Evolutionary conservation across 2,888 invertebrate species (phyloP), one percentile per base, ranked within the genome.

Genomic region (Acanthopleura granulata): DNA sequence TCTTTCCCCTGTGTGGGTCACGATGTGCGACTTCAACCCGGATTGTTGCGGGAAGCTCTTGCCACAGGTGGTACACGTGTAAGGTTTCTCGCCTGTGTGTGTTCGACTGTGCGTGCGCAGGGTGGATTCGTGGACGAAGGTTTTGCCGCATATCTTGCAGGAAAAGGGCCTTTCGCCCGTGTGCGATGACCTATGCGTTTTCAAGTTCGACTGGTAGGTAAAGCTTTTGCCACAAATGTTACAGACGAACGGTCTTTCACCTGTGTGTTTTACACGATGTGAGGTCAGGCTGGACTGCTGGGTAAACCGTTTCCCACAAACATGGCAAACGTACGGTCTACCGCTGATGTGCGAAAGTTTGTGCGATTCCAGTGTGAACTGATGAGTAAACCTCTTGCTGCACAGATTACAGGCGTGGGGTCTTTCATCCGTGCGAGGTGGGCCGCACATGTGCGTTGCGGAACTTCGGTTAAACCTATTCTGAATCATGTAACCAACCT

Each of bases 151-250:
- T 25, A 22, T 25, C 25, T n/a, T 25, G 11, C 61, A 61, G 6
- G 61, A 3, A 61, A 22, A 61, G 6, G 61, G 61, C 25, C 25
- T 25, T 25, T 61, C 61, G 25, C 61, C 61, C 61, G 61, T 61
- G 25, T 61, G 61, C 1, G n/a, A 22, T 6, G n/a, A 25, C n/a
- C n/a, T 22, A 25, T 61, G 61, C 61, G 61, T 25, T 25, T 61
- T n/a, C 61, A 61, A 61, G 25, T n/a, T 61, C 3, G n/a, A 61
- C 11, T 61, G n/a, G 6, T 61, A 25, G 61, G 61, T 61, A 61
- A 61, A 61, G n/a, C n/a, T 61, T 25, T 61, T 61, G 61, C 61
- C 61, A 61, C 61, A 61, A 22, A 22, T 25, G n/a, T n/a, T 25
- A 11, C 61, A 61, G n/a, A 25, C 4, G 25, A 22, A 61, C 11